Conservation (phyloP, 2,888 invertebrate genomes). For the Nomada fucata region DNA sequence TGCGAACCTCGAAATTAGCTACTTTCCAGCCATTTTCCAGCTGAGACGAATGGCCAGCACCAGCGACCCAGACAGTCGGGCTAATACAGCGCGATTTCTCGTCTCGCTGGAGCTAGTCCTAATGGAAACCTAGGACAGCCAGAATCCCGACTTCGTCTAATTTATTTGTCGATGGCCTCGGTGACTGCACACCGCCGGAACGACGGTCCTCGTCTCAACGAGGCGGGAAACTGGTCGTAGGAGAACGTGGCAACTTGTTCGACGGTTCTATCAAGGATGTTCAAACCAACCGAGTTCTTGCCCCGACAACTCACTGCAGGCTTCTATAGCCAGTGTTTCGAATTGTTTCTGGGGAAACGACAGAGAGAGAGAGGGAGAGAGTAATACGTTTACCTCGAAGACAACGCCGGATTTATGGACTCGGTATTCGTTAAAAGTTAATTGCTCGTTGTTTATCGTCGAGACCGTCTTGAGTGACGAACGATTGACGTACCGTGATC, state of each 20-base stretch:
- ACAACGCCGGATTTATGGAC: background rate
- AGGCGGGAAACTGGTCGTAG: conserved; percentile 19
- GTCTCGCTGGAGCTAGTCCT: conserved; percentile 47
- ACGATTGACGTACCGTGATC: background rate
- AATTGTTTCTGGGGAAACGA: background rate
- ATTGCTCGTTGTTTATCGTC: background rate
- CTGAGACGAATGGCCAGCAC: conserved; percentile 59
- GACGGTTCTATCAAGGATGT: conserved; percentile 30
- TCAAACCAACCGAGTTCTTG: background rate
- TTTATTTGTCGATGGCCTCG: conserved; percentile 66
- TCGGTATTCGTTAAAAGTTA: background rate
- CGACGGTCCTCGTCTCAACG: background rate
- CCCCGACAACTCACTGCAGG: background rate
- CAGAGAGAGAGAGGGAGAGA: background rate
- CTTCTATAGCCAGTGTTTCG: background rate
- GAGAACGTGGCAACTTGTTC: conserved; percentile 23
- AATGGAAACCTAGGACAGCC: conserved; percentile 65
- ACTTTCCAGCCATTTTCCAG: conserved; percentile 63
- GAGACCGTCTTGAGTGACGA: background rate
- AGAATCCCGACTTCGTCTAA: conserved; percentile 62
- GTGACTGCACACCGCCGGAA: conserved; percentile 24
- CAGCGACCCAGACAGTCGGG: conserved; percentile 52
- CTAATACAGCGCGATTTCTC: conserved; percentile 54
- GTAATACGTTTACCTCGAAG: background rate
- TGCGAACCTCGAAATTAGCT: conserved; percentile 66